These are phyloP conservation scores for Cassiopea xamachana DNA, from an alignment of 30 jellyfish, hydroid and myxozoan genomes.

Conservation along the genomic window DNA sequence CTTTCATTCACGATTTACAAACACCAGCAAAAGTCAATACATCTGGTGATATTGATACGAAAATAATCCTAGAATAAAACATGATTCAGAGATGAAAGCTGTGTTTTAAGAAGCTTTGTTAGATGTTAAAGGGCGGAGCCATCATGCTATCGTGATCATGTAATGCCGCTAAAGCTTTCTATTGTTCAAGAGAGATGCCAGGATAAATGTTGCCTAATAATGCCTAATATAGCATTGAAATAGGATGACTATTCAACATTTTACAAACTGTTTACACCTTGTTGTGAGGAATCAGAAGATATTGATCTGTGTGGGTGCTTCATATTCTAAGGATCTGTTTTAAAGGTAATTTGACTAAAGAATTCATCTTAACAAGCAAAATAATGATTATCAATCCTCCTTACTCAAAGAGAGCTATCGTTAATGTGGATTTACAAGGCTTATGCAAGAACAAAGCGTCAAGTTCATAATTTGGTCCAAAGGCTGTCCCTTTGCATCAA, in stretches of 20 bases:
- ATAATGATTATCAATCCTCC: too few species aligned
- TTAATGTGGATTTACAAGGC: too few species aligned
- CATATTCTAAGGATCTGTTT: too few species aligned
- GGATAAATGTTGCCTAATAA: background rate
- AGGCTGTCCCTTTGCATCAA: too few species aligned
- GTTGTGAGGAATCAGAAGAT: background rate
- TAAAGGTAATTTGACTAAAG: too few species aligned
- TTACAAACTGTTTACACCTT: background rate
- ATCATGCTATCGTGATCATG: background rate
- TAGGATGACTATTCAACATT: background rate
- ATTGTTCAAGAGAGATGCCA: background rate
- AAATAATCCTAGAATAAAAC: background rate
- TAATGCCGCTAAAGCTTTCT: background rate
- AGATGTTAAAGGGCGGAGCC: background rate
- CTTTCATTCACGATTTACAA: background rate
- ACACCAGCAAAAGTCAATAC: background rate
- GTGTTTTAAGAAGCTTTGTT: background rate
- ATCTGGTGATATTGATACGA: background rate
- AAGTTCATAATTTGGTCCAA: too few species aligned
- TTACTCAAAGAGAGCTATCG: too few species aligned
- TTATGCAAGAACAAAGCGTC: too few species aligned
- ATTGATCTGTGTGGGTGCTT: background rate
- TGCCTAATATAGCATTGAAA: background rate
- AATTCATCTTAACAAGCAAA: too few species aligned
- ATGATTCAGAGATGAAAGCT: background rate